Evolutionary conservation across 2,113 vertebrate genomes (phyloP).

Genomic region (Oreocharis arfaki): DNA sequence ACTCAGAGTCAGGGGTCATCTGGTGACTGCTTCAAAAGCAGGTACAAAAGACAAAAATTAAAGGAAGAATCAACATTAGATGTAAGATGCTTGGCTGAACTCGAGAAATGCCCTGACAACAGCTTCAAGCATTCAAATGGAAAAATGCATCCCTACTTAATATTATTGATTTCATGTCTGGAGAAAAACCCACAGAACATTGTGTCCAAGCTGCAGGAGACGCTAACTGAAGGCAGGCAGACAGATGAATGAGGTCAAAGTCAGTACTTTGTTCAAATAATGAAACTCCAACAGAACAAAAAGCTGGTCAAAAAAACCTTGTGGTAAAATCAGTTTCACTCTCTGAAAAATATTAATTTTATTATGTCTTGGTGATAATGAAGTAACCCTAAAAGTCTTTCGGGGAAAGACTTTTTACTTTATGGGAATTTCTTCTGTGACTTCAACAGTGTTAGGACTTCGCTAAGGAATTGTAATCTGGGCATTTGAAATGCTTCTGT

Average conservation of each 20-base stretch:
- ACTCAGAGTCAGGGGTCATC: not conserved
- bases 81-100: not conserved
- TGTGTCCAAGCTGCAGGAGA: not conserved
- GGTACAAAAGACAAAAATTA: not conserved
- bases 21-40: not conserved
- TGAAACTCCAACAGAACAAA: not conserved
- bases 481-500: not conserved
- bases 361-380: not conserved
- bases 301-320: not conserved
- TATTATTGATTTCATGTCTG: slow-evolving; percentile 22
- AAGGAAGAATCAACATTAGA: not conserved
- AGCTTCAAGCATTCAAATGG: not conserved
- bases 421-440: not conserved
- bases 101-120: not conserved
- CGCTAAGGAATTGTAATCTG: not conserved
- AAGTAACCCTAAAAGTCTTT: not conserved
- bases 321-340: not conserved
- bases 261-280: not conserved
- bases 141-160: slow-evolving; percentile 32
- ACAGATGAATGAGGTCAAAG: not conserved
- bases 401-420: not conserved
- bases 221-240: not conserved
- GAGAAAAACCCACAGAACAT: not conserved
- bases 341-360: not conserved
- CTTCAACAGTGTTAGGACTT: not conserved